Evolutionary conservation across 2,113 vertebrate genomes (phyloP), one percentile per base, ranked within the genome.

Genomic region (Petromus typicus): DNA sequence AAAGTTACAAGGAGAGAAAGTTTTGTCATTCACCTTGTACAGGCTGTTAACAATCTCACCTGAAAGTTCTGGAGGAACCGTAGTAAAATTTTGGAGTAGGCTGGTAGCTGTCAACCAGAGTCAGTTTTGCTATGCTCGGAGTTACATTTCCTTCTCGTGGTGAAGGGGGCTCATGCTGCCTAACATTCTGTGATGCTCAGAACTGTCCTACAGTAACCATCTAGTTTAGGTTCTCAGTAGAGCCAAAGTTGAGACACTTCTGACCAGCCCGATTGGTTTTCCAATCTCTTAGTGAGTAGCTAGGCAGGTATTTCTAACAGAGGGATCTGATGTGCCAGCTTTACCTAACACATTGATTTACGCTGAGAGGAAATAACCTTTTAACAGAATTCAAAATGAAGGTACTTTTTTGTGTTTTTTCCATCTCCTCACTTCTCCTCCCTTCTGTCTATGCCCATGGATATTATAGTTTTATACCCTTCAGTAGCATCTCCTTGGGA

Each of bases 51-150:
- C 25, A 71, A 63, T 66, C 13, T 87, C 34, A 84, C 30, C 7
- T 90, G 79, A 75, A 91, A 80, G 12, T 56, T 92, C 48, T 56
- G 75, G 71, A 61, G 18, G 63, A 93, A 75, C 67, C 25, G 79
- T 92, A 79, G 61, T 59, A 87, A 96, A 82, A 17, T 34, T 32
- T 23, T 34, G 54, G 16, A 25, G 20, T 64, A 73, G 34, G 34
- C 45, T 37, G 7, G 14, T 87, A 6, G 25, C 57, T 67, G 13
- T 80, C 23, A 37, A 43, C 4, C 12, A 54, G 40, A 48, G 57
- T 27, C 63, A 93, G 8, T 69, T 90, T 71, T 64, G 16, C 17
- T 17, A 11, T 37, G 3, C 76, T 34, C 82, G 5, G 76, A 69
- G 61, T n/a, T 14, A 32, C 34, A 80, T 84, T 69, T 71, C 10